phyloP scores from a whole-genome alignment of 2,888 invertebrate genomes.

The Dusona sp. region DNA sequence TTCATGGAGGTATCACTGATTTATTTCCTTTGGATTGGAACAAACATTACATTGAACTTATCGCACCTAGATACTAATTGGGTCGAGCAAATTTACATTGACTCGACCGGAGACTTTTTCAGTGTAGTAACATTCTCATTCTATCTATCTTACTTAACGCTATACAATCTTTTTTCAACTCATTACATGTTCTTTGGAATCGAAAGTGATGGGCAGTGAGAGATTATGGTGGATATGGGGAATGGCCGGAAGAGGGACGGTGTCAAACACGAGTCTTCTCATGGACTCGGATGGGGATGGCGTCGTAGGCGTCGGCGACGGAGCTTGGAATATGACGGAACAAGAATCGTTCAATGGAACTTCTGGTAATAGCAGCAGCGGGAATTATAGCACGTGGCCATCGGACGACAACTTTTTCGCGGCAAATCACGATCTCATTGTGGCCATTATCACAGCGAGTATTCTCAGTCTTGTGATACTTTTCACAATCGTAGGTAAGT shows the following conservation, averaged over 20 bases:
- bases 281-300: constrained; percentile 66
- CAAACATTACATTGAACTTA: too few relatives aligned
- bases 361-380: constrained; percentile 55
- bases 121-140: too few relatives aligned
- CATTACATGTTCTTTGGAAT: constrained; percentile 22
- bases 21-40: too few relatives aligned
- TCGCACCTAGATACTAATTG: too few relatives aligned
- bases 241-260: constrained; percentile 75
- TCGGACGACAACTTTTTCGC: constrained; percentile 56
- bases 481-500: constrained; percentile 78
- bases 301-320: constrained; percentile 44
- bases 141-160: too few relatives aligned
- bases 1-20: too few relatives aligned
- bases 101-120: too few relatives aligned
- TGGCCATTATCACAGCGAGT: constrained; percentile 75
- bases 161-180: neutral
- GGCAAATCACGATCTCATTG: constrained; percentile 73
- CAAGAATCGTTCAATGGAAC: constrained; percentile 73
- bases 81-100: too few relatives aligned
- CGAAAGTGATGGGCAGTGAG: constrained; percentile 77
- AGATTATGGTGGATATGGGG: constrained; percentile 78
- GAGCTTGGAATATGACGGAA: constrained; percentile 74
- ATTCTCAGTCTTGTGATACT: constrained; percentile 77
- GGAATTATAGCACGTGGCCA: constrained; percentile 48
- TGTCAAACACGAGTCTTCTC: constrained; percentile 72